These are phyloP conservation scores for Nibea albiflora DNA, from an alignment of 2,113 vertebrate genomes.

Conservation along the genomic window DNA sequence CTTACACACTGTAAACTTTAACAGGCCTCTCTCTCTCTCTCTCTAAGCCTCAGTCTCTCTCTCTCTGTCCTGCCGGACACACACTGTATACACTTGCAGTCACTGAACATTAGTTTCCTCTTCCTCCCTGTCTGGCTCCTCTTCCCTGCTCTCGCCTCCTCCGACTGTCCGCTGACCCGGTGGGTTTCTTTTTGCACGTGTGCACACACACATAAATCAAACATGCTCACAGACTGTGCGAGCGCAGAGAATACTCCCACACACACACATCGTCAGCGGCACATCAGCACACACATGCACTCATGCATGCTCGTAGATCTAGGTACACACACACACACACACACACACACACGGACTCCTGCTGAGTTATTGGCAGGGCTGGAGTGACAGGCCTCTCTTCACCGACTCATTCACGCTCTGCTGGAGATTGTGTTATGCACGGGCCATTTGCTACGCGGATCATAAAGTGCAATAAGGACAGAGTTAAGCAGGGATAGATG, in stretches of 20 bases:
- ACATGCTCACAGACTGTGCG: conserved; percentile 32
- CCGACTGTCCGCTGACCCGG: conserved; percentile 43
- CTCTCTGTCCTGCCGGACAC: conserved; percentile 19
- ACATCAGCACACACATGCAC: conserved; percentile 41
- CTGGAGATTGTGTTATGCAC: conserved; percentile 63
- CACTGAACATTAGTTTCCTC: conserved; percentile 44
- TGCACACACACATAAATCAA: conserved; percentile 43
- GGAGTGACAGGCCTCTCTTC: conserved; percentile 62
- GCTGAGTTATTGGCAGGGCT: conserved; percentile 52
- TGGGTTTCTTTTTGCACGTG: conserved; percentile 50
- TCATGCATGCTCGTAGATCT: conserved; percentile 44
- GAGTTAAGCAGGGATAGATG: conserved; percentile 54
- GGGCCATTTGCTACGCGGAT: conserved; percentile 64
- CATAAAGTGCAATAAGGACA: conserved; percentile 73
- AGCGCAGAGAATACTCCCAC: conserved; percentile 39
- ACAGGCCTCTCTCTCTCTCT: not conserved
- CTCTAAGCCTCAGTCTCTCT: too few relatives aligned
- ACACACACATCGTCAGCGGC: conserved; percentile 29
- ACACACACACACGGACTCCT: conserved; percentile 2
- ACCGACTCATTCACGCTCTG: conserved; percentile 56
- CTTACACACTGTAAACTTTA: not conserved
- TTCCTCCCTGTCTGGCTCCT: conserved; percentile 36
- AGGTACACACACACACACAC: conserved; percentile 13
- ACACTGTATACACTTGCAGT: conserved; percentile 45
- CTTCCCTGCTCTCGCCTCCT: too few relatives aligned